A percentile compares a stretch with the other conserved stretches of the same genome.
These are phyloP conservation scores for Eidolon dupreanum DNA, from an alignment of 2,797 vertebrate genomes.

Conservation along the genomic window DNA sequence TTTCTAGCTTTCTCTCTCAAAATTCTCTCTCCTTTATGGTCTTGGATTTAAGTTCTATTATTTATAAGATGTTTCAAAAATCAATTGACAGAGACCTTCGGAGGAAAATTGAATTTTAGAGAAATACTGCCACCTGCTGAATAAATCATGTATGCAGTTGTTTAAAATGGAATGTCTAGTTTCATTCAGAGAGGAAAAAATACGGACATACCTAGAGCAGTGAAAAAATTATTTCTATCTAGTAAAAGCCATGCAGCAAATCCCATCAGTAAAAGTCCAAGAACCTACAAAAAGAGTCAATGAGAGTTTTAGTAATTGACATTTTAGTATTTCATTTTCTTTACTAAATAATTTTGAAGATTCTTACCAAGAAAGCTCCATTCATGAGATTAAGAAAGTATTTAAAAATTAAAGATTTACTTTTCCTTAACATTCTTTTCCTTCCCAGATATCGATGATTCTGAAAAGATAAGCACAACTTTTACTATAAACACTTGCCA, in stretches of 20 bases:
- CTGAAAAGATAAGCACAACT: slow-evolving; percentile 66
- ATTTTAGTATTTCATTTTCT: not conserved
- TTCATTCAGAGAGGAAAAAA: slow-evolving; percentile 22
- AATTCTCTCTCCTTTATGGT: not conserved
- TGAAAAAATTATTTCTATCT: slow-evolving; percentile 66
- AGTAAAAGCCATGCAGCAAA: slow-evolving; percentile 74
- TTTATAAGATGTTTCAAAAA: not conserved
- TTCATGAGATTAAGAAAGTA: slow-evolving; percentile 74
- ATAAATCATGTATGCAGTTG: not conserved
- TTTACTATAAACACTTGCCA: not conserved
- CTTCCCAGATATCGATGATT: not conserved
- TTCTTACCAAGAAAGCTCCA: slow-evolving; percentile 68
- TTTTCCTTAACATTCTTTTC: slow-evolving; percentile 58
- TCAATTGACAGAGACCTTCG: not conserved
- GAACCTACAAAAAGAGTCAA: slow-evolving; percentile 16
- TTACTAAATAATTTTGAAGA: not conserved
- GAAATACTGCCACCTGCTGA: slow-evolving; percentile 84
- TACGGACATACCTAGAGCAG: slow-evolving; percentile 56
- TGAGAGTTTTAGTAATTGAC: slow-evolving; percentile 3
- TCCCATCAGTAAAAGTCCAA: slow-evolving; percentile 63
- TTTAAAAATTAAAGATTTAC: slow-evolving; percentile 63
- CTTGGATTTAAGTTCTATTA: not conserved
- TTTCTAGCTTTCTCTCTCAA: not conserved
- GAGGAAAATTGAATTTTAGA: not conserved
- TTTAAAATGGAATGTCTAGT: not conserved